A percentile compares a stretch with the other conserved stretches of the same genome.
Conservation (phyloP, 1,140 invertebrate genomes). For the Drosophila prosaltans region DNA sequence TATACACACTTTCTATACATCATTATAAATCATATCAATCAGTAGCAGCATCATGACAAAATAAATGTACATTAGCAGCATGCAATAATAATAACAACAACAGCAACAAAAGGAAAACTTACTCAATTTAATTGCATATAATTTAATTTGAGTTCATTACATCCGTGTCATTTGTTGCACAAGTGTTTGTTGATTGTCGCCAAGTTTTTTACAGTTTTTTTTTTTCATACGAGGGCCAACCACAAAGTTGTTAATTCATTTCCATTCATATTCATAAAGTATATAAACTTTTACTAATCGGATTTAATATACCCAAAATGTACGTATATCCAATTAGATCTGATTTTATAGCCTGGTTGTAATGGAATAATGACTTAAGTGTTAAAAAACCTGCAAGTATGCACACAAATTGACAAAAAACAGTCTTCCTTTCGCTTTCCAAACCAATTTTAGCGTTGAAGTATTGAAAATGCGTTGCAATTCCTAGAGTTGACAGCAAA, state of each 20-base stretch:
- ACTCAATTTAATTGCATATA: conserved; percentile 14
- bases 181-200: conserved; percentile 9
- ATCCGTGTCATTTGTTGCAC: conserved; percentile 12
- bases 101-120: background rate
- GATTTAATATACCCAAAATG: no score
- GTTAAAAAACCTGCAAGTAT: no score
- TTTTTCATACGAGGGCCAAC: background rate
- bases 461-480: no score
- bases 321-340: no score
- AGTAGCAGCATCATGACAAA: background rate
- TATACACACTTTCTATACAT: background rate
- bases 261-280: no score
- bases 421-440: no score
- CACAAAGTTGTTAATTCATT: background rate
- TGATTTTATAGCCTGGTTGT: no score
- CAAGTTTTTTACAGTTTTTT: background rate
- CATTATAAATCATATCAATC: conserved; percentile 3
- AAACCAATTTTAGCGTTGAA: no score
- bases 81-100: background rate
- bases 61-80: conserved; percentile 6
- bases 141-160: conserved; percentile 12
- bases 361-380: no score
- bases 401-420: no score
- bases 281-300: no score
- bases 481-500: no score